phyloP scores from a whole-genome alignment of 2,797 vertebrate genomes.

The Cirrhinus molitorella region DNA sequence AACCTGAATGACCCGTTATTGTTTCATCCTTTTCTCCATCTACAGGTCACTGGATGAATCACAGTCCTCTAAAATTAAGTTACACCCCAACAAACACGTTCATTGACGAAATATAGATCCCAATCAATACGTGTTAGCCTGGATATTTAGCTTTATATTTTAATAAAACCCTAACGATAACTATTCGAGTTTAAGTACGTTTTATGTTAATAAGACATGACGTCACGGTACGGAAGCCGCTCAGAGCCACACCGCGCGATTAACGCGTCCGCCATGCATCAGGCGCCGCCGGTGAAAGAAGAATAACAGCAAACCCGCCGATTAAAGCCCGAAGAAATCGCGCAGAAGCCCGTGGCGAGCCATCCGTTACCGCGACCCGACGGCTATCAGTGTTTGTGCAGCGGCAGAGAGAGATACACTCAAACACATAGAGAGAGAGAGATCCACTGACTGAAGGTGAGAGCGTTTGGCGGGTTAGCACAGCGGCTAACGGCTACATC shows the following conservation, averaged over 20 bases:
- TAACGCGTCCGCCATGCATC: slow-evolving; percentile 49
- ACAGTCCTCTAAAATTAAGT: background rate
- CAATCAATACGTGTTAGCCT: background rate
- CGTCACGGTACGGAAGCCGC: slow-evolving; percentile 77
- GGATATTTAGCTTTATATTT: background rate
- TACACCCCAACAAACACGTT: background rate
- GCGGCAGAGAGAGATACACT: background rate
- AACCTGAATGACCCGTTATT: slow-evolving; percentile 9
- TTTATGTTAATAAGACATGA: background rate
- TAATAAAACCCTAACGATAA: background rate
- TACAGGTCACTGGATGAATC: slow-evolving; percentile 11
- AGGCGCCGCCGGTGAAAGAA: slow-evolving; percentile 49
- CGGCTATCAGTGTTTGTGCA: background rate
- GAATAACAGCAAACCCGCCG: slow-evolving; percentile 31
- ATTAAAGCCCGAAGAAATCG: slow-evolving; percentile 21
- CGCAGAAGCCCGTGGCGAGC: background rate
- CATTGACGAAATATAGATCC: background rate
- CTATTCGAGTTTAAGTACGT: background rate
- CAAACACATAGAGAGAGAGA: background rate
- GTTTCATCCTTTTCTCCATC: slow-evolving; percentile 19
- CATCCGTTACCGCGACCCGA: slow-evolving; percentile 1
- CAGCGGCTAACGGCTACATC: slow-evolving; percentile 31
- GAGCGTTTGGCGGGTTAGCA: slow-evolving; percentile 50
- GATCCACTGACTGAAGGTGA: slow-evolving; percentile 30
- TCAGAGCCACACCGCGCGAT: slow-evolving; percentile 54